Percentiles rank a stretch among this genome's conserved stretches.
Evolutionary conservation across 1,140 invertebrate genomes (phyloP).

Genomic region (Orchesella cincta): DNA sequence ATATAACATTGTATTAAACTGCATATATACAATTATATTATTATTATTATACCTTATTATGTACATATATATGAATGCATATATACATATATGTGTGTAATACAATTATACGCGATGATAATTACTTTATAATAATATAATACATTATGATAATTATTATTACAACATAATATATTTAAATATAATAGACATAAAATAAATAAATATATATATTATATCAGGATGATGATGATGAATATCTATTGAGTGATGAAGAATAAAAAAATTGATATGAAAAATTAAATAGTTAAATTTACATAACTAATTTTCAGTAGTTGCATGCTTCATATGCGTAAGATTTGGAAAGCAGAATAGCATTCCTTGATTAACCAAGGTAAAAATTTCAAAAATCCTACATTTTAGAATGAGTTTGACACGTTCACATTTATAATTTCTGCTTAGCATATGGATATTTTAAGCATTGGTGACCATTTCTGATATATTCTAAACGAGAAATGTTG

Average conservation of each 20-base stretch:
- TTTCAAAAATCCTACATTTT: no score
- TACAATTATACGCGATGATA: background rate
- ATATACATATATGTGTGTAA: background rate
- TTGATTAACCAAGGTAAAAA: no score
- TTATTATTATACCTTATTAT: conserved; percentile 8
- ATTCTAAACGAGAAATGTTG: no score
- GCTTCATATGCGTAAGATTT: no score
- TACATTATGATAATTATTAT: background rate
- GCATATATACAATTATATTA: background rate
- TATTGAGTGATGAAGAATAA: conserved; percentile 26
- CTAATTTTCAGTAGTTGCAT: no score
- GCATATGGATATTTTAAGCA: no score
- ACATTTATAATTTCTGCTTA: no score
- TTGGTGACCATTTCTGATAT: no score
- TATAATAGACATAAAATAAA: conserved; percentile 7
- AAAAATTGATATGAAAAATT: conserved; percentile 28
- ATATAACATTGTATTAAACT: background rate
- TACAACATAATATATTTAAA: background rate
- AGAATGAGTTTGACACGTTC: no score
- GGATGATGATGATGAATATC: conserved; percentile 30
- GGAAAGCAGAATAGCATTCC: no score
- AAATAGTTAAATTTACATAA: no score
- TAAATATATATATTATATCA: conserved; percentile 26
- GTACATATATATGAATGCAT: background rate
- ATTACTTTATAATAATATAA: conserved; percentile 21